These are phyloP conservation scores for Orthosia gothica DNA, from an alignment of 2,888 invertebrate genomes.

Conservation along the genomic window DNA sequence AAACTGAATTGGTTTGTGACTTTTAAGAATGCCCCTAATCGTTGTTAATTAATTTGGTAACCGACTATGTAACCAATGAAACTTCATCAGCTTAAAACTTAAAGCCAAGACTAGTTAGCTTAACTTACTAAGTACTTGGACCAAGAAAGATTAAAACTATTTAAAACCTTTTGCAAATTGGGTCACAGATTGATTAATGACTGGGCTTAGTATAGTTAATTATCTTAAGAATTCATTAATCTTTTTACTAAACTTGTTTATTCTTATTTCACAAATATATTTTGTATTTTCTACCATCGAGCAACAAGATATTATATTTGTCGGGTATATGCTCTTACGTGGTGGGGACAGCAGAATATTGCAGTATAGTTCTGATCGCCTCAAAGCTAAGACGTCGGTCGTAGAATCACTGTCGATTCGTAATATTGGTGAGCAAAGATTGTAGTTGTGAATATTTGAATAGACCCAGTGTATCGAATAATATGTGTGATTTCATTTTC, in stretches of 20 bases:
- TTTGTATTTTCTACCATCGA: background rate
- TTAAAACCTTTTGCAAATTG: slow-evolving; percentile 20
- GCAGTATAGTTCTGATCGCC: no score
- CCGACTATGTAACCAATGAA: background rate
- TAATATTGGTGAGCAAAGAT: no score
- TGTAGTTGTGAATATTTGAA: no score
- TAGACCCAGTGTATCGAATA: no score
- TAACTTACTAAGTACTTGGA: slow-evolving; percentile 1
- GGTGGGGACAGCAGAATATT: no score
- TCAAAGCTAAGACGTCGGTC: no score
- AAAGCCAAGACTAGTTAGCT: slow-evolving; percentile 9
- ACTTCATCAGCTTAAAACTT: slow-evolving; percentile 18
- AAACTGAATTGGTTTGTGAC: background rate
- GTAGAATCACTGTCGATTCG: no score
- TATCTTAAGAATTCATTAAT: background rate
- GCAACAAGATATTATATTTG: background rate
- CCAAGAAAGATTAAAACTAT: slow-evolving; percentile 14
- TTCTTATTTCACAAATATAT: background rate
- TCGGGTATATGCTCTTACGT: no score
- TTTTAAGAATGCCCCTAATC: background rate
- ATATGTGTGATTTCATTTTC: no score
- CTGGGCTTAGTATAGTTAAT: background rate
- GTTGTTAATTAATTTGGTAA: background rate
- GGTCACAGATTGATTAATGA: slow-evolving; percentile 29
- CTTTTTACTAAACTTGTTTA: background rate